Evolutionary conservation across 2,113 vertebrate genomes (phyloP), one percentile per base, ranked within the genome.

Genomic region (Rhadina sibilatrix): DNA sequence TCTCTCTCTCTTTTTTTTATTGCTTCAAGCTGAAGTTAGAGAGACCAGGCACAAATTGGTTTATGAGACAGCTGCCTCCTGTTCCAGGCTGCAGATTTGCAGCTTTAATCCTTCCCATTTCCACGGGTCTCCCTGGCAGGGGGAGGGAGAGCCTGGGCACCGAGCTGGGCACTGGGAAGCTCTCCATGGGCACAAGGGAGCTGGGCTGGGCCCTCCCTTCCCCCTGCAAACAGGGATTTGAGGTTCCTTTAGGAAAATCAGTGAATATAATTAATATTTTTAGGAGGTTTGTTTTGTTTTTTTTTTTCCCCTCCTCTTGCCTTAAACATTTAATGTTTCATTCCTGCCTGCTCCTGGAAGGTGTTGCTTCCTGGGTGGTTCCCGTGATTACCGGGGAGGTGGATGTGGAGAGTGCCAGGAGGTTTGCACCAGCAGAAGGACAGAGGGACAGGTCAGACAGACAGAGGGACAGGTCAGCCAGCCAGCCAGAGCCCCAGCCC

Each of bases 31-130:
- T 71, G 81, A 70, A 92, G 97, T 68, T 64, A 47, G 93, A 27
- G 37, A 93, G 88, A 91, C 1, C 21, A 94, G 96, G 49, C 83
- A 83, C 63, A 91, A 94, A 95, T 87, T 96, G 95, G 80, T 92
- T 95, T 65, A 77, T 11, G 82, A 86, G 89, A 33, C 93, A 85
- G 95, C 94, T 84, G 94, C 91, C 88, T 79, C 33, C 23, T n/a
- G 50, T 38, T 72, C 60, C 63, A 5, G n/a, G 60, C 94, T 65
- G 71, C 75, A 44, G 83, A 68, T 75, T 81, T 85, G 86, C 70
- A 87, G 92, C 56, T 59, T 18, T 16, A 25, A 56, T 31, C 40
- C 79, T 23, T 1, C 50, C 6, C 4, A 3, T 57, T 64, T 38
- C 40, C 40, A 40, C 40, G 40, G 40, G 12, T 40, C 6, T 44